phyloP scores from a whole-genome alignment of 2,888 invertebrate species.

The Tipula helvola region DNA sequence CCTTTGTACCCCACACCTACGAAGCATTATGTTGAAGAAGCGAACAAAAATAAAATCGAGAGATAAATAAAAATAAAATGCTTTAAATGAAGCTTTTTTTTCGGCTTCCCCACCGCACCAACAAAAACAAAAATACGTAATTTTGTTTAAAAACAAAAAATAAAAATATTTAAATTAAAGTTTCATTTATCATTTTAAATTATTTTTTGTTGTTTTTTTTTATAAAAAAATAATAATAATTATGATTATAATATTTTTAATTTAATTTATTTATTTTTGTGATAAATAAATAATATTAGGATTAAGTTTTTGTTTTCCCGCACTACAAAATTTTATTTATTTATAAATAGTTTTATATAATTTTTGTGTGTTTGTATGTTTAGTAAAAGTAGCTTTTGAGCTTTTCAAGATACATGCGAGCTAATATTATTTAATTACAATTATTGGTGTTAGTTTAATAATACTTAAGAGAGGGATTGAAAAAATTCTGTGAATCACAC shows the following conservation, averaged over 20 bases:
- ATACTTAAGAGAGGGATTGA: neutral
- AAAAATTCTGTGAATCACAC: neutral
- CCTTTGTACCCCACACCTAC: neutral
- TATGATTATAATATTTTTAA: neutral
- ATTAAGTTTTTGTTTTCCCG: neutral
- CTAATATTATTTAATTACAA: neutral
- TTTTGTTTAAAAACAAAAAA: neutral
- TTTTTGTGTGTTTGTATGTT: neutral
- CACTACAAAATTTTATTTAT: neutral
- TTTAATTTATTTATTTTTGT: neutral
- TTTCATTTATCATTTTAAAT: neutral
- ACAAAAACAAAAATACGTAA: neutral
- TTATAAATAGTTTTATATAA: neutral
- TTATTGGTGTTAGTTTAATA: neutral
- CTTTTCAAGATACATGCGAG: neutral
- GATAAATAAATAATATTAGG: neutral
- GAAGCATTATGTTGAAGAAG: neutral
- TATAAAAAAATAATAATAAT: neutral
- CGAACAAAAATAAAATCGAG: neutral
- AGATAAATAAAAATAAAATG: neutral
- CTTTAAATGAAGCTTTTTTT: neutral
- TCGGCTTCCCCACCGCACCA: neutral
- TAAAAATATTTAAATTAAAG: neutral
- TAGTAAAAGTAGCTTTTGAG: neutral
- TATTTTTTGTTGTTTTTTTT: neutral